A percentile compares a stretch with the other conserved stretches of the same genome.
phyloP scores from a whole-genome alignment of 2,797 vertebrate species.

The Cheirogaleus major region DNA sequence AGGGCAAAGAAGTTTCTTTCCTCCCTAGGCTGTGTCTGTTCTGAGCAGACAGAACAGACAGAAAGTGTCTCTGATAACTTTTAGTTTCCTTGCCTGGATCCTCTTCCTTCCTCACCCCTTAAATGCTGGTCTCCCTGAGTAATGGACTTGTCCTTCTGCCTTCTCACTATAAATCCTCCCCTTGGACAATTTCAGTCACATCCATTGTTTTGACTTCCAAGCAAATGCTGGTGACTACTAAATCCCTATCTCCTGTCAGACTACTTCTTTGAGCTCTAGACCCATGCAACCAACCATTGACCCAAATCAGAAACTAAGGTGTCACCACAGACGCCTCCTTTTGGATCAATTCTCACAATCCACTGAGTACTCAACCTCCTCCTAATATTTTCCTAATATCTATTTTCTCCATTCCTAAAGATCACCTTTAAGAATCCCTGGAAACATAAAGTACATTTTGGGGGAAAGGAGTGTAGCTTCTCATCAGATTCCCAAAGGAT shows the following conservation, averaged over 20 bases:
- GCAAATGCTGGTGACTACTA: neutral
- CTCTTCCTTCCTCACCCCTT: neutral
- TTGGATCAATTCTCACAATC: neutral
- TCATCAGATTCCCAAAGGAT: neutral
- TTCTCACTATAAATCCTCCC: neutral
- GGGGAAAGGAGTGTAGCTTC: neutral
- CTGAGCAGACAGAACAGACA: neutral
- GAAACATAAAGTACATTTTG: conserved; percentile 34
- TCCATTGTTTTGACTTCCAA: neutral
- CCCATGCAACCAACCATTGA: neutral
- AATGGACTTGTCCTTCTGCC: neutral
- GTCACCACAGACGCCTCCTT: neutral
- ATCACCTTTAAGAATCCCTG: neutral
- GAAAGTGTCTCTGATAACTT: neutral
- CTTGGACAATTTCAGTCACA: neutral
- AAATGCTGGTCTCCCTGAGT: neutral
- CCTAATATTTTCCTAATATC: neutral
- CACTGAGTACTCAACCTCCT: neutral
- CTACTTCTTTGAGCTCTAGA: neutral
- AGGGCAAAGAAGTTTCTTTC: neutral
- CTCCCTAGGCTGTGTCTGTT: neutral
- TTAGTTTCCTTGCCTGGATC: neutral
- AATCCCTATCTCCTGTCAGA: neutral
- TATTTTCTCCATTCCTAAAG: neutral
- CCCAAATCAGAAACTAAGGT: neutral